Percentiles rank a stretch among this genome's conserved stretches.
Conservation (phyloP, 2,888 invertebrate genomes). For the Linnaemya vulpina region DNA sequence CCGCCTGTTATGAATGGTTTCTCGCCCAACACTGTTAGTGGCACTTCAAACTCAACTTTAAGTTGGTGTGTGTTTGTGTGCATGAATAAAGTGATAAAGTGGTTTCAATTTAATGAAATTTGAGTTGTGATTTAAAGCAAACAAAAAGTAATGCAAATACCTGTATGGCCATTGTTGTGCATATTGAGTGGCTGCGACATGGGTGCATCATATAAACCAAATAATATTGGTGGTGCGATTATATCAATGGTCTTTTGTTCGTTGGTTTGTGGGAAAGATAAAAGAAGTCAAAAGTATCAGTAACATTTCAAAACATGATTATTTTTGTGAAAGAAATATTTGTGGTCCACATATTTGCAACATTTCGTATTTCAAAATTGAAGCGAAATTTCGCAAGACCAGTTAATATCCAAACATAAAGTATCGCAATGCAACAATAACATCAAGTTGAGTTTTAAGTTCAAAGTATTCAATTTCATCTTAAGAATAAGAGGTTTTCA, state of each 20-base stretch:
- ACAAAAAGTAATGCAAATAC: constrained; percentile 71
- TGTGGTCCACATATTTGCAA: too few species aligned
- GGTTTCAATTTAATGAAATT: constrained; percentile 1
- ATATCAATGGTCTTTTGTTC: constrained; percentile 72
- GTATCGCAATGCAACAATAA: too few species aligned
- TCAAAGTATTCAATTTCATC: too few species aligned
- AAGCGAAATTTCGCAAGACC: too few species aligned
- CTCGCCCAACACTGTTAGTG: constrained; percentile 74
- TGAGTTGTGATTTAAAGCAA: not conserved
- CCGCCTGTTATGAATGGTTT: constrained; percentile 77
- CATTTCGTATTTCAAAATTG: too few species aligned
- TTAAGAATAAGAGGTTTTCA: too few species aligned
- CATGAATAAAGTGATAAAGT: too few species aligned
- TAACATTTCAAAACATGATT: not conserved
- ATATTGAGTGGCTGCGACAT: constrained; percentile 85
- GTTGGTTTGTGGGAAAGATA: not conserved
- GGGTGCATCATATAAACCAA: constrained; percentile 86
- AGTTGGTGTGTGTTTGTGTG: not conserved
- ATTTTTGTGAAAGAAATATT: too few species aligned
- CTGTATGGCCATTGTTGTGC: constrained; percentile 88
- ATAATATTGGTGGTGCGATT: constrained; percentile 85
- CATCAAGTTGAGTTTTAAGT: too few species aligned
- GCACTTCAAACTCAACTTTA: constrained; percentile 77
- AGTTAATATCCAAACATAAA: too few species aligned
- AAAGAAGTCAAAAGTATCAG: not conserved